Evolutionary conservation across 1,140 invertebrate genomes (phyloP).

Genomic region (Papilio polyxenes): DNA sequence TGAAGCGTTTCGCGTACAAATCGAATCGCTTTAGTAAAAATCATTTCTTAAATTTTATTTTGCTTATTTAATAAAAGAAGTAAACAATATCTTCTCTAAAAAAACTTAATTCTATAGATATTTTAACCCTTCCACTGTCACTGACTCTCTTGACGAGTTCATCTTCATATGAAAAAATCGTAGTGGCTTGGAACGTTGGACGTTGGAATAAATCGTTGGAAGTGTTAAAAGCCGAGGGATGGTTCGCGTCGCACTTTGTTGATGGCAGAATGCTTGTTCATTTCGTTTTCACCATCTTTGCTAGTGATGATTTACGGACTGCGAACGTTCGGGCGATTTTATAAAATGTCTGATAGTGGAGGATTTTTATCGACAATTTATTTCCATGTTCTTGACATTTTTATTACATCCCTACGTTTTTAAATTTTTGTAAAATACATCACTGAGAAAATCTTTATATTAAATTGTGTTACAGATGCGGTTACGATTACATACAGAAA

Average conservation of each 20-base stretch:
- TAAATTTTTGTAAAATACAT: background rate
- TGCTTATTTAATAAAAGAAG: background rate
- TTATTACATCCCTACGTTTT: conserved; percentile 18
- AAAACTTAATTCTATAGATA: background rate
- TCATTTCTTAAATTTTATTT: background rate
- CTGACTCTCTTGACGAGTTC: too few relatives aligned
- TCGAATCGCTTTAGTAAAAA: too few relatives aligned
- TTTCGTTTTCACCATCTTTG: conserved; percentile 5
- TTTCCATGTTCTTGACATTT: conserved; percentile 13
- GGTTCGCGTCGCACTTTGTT: background rate
- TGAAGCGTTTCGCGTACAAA: background rate
- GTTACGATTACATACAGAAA: too few relatives aligned
- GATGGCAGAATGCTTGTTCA: background rate
- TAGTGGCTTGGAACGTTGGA: too few relatives aligned
- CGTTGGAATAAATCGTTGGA: too few relatives aligned
- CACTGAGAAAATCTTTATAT: background rate
- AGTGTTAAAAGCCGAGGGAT: background rate
- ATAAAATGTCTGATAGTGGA: conserved; percentile 14
- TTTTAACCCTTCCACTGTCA: too few relatives aligned
- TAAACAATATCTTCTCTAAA: background rate
- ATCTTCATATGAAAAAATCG: too few relatives aligned
- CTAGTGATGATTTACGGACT: conserved; percentile 11
- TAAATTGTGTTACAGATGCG: too few relatives aligned
- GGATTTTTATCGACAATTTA: conserved; percentile 14
- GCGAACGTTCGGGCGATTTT: conserved; percentile 22